Conservation (phyloP, 64 coral and sea anemone species). For the Catalaphyllia jardinei region DNA sequence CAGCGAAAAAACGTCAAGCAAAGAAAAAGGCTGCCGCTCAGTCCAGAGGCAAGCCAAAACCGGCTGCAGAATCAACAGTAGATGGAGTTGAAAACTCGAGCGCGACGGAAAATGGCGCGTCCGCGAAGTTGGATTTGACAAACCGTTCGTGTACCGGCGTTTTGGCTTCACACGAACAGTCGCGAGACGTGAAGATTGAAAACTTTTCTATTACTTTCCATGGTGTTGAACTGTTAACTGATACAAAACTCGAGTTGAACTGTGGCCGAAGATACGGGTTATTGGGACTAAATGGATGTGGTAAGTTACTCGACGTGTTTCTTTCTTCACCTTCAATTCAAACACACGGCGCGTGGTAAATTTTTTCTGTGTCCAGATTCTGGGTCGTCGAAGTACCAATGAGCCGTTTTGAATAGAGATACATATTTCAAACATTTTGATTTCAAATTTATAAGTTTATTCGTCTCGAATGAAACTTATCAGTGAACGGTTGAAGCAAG, state of each 20-base stretch:
- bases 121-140: constrained; percentile 60
- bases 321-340: background rate
- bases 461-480: no score
- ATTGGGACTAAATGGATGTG: constrained; percentile 94
- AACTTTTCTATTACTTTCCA: constrained; percentile 99
- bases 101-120: constrained; percentile 46
- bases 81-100: constrained; percentile 29
- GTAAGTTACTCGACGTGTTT: constrained; percentile 52
- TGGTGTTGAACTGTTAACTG: constrained; percentile 89
- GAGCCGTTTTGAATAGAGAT: no score
- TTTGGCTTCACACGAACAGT: constrained; percentile 94
- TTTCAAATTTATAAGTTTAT: no score
- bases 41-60: constrained; percentile 93
- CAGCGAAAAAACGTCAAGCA: constrained; percentile 98
- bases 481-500: no score
- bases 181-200: constrained; percentile 91
- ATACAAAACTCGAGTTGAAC: constrained; percentile 92
- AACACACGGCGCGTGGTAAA: background rate
- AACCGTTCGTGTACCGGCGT: constrained; percentile 98
- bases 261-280: constrained; percentile 97
- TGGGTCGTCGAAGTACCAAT: no score
- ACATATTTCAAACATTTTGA: no score
- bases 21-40: constrained; percentile 97
- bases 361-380: background rate
- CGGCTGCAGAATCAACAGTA: constrained; percentile 32